These are phyloP conservation scores for Periparus ater DNA, from an alignment of 2,797 vertebrate genomes.

Conservation along the genomic window DNA sequence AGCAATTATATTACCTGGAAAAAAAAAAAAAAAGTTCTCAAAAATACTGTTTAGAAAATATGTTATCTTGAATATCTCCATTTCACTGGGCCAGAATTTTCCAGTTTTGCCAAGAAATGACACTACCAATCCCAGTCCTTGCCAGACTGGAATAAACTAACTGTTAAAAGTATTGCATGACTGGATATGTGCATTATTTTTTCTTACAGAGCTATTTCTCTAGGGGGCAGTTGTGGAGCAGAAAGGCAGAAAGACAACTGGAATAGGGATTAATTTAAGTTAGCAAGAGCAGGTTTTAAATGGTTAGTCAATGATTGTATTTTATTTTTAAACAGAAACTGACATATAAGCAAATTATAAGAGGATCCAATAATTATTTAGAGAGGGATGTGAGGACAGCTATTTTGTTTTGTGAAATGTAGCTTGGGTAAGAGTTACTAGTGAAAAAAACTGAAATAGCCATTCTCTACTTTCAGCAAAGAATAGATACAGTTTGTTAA, in stretches of 20 bases:
- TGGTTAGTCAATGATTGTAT: slow-evolving; percentile 50
- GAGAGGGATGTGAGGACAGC: background rate
- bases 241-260: slow-evolving; percentile 51
- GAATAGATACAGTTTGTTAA: background rate
- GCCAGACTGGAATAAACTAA: background rate
- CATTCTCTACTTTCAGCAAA: background rate
- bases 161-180: background rate
- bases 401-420: background rate
- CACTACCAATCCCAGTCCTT: background rate
- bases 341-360: slow-evolving; percentile 25
- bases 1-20: background rate
- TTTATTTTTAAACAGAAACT: slow-evolving; percentile 54
- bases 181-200: background rate
- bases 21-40: background rate
- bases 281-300: slow-evolving; percentile 43
- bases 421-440: background rate
- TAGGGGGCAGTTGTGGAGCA: slow-evolving; percentile 39
- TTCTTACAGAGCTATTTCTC: slow-evolving; percentile 21
- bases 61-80: background rate
- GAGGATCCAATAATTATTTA: slow-evolving; percentile 16
- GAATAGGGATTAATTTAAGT: slow-evolving; percentile 43
- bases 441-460: background rate
- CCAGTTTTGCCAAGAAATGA: background rate
- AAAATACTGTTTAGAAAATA: background rate
- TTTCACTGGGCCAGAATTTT: background rate